Percentiles rank a stretch among this genome's conserved stretches.
These are phyloP conservation scores for Hippopotamus amphibius DNA, from an alignment of 2,113 vertebrate genomes.

Conservation along the genomic window DNA sequence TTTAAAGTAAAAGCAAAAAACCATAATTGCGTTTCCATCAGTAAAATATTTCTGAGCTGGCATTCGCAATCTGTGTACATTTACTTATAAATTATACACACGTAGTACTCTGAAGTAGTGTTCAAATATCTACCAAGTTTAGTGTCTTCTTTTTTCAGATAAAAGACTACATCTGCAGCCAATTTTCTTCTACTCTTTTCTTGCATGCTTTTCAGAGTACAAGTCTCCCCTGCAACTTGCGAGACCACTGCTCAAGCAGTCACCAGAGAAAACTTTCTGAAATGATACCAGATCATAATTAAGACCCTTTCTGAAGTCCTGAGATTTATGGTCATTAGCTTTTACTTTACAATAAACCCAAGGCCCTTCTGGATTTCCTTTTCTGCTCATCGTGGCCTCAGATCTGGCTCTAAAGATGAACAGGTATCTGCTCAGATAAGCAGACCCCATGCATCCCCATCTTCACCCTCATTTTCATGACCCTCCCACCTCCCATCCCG, in stretches of 20 bases:
- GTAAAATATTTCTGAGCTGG: constrained; percentile 46
- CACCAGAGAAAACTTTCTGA: not conserved
- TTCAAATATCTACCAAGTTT: constrained; percentile 14
- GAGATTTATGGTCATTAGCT: not conserved
- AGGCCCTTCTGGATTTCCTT: not conserved
- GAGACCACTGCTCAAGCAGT: not conserved
- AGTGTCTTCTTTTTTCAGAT: not conserved
- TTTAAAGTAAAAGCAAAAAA: constrained; percentile 34
- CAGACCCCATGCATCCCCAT: not conserved
- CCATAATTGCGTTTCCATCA: not conserved
- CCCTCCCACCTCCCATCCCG: not conserved
- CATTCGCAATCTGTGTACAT: not conserved
- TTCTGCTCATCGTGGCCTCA: not conserved
- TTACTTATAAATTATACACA: constrained; percentile 33
- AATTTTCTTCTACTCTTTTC: constrained; percentile 36
- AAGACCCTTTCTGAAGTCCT: not conserved
- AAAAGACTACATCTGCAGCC: not conserved
- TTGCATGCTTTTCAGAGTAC: not conserved
- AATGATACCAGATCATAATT: not conserved
- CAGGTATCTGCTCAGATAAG: not conserved
- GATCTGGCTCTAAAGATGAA: not conserved
- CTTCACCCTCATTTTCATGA: not conserved
- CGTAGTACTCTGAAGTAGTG: not conserved
- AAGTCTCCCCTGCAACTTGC: not conserved
- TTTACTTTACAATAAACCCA: not conserved